Evolutionary conservation across 1,140 invertebrate species (phyloP), one percentile per base, ranked within the genome.

Genomic region (Frieseomelitta varia): DNA sequence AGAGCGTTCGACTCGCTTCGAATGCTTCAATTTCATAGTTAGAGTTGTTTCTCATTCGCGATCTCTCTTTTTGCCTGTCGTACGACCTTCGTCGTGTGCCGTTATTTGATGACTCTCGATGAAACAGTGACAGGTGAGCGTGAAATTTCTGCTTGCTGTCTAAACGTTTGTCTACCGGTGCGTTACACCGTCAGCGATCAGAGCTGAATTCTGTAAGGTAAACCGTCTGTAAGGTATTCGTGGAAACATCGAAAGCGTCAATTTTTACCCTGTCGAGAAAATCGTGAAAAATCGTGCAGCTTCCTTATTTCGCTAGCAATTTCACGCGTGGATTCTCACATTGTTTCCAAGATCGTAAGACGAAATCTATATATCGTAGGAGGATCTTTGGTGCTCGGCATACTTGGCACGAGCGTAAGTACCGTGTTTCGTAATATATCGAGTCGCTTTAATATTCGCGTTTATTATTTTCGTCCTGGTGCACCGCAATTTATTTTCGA

Each of bases 11-110:
- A 67, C 53, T 58, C 77, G 34, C 72, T 68, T 47, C 74, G 47
- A 11, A 39, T 61, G 58, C 24, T 71, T 71, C 67, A 80, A 47
- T 47, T 80, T 84, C 69, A 84, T 56, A 56, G 55, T 39, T 39
- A 6, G 55, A 17, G 55, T 80, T 56, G 68, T 24, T 71, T 79
- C 77, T 61, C 77, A 84, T 84, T 80, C 30, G 21, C 68, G 82
- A 73, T 68, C 58, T 80, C 55, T n/a, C 51, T 84, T 55, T 68
- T 79, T 84, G 79, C 77, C 68, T 73, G 68, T 73, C 30, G 58
- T 56, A 79, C 53, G 30, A 73, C 69, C 69, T 80, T 80, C 68
- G 24, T 56, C 47, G n/a, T 84, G 47, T 53, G 73, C 58, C 63
- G 77, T 39, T 79, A 80, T 63, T 80, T 56, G 82, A 80, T 65